These are phyloP conservation scores for Platygyra sinensis DNA, from an alignment of 64 coral and sea anemone species.

Conservation along the genomic window DNA sequence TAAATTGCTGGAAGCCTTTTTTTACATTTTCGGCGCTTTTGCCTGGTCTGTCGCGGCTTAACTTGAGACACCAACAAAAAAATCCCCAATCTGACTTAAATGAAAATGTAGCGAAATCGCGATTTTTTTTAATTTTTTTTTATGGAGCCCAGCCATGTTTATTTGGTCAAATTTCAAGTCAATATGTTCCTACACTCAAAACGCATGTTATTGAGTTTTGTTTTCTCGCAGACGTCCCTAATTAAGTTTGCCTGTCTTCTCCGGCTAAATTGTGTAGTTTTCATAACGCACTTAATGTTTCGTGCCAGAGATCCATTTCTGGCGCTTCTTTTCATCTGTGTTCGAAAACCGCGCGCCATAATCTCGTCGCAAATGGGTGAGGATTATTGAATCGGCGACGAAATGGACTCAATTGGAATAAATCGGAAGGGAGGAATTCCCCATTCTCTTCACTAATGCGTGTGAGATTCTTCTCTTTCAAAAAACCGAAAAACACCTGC, in stretches of 20 bases:
- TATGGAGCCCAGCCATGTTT: background rate
- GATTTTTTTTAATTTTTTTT: background rate
- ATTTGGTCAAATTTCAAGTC: conserved; percentile 26
- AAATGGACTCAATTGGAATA: conserved; percentile 30
- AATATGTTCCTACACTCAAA: background rate
- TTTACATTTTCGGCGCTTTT: background rate
- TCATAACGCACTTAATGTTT: background rate
- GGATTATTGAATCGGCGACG: conserved; percentile 10
- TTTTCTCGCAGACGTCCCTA: conserved; percentile 29
- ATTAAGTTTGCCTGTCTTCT: conserved; percentile 36
- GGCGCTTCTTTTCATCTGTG: background rate
- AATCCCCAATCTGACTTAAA: background rate
- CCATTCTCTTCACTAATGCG: conserved; percentile 35
- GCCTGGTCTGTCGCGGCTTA: background rate
- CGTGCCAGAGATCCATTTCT: background rate
- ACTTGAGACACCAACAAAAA: background rate
- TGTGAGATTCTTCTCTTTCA: conserved; percentile 48
- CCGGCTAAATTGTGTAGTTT: conserved; percentile 26
- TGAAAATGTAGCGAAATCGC: background rate
- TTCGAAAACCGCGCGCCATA: conserved; percentile 1
- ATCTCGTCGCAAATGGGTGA: background rate
- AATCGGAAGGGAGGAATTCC: conserved; percentile 48
- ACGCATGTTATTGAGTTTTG: conserved; percentile 31
- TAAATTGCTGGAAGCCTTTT: background rate
- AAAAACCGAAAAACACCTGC: conserved; percentile 44